These are phyloP conservation scores for Anas platyrhynchos DNA, from an alignment of 2,113 vertebrate species.

Conservation along the genomic window DNA sequence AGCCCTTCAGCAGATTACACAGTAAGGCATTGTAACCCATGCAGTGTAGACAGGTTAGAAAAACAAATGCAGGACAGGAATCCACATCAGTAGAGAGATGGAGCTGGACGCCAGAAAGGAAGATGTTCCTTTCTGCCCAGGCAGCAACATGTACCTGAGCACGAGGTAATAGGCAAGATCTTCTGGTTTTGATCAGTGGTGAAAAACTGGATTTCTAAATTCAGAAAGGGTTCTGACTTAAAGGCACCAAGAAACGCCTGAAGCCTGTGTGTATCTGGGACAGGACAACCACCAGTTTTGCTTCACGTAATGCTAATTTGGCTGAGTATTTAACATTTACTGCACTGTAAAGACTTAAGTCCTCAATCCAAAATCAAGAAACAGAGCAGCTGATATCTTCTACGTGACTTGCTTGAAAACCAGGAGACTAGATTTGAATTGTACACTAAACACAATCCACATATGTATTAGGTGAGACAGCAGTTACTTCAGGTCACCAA, in stretches of 20 bases:
- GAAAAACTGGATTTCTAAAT: background rate
- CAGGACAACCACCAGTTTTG: background rate
- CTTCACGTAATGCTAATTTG: background rate
- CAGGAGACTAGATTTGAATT: background rate
- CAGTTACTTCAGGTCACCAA: background rate
- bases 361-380: background rate
- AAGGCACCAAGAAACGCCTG: background rate
- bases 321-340: background rate
- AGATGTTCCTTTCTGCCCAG: background rate
- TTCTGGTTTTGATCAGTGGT: background rate
- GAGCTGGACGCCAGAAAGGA: background rate
- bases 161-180: background rate
- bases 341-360: background rate
- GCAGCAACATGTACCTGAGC: background rate
- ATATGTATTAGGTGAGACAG: accelerated
- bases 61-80: background rate
- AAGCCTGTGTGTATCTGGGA: background rate
- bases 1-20: background rate
- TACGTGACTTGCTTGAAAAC: background rate
- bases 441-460: background rate
- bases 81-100: background rate
- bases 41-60: background rate
- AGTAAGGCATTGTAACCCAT: accelerated
- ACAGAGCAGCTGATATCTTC: background rate
- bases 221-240: background rate